phyloP scores from a whole-genome alignment of 1,140 invertebrate species.

The Formica selysi region DNA sequence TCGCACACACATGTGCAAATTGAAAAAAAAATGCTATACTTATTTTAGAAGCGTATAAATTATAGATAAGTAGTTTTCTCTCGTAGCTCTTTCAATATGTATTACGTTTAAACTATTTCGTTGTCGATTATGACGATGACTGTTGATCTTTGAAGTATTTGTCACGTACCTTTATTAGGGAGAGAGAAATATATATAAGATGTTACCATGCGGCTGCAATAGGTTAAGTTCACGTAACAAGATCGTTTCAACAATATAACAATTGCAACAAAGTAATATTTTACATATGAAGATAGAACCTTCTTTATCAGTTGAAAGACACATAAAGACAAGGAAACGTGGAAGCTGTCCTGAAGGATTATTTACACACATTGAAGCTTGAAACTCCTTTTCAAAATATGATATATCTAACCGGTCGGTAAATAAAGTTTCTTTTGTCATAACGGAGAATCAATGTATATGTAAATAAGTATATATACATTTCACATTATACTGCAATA shows the following conservation, averaged over 20 bases:
- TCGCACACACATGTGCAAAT: neutral
- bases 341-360: neutral
- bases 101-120: neutral
- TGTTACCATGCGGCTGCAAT: neutral
- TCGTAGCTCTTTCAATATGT: neutral
- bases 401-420: constrained; percentile 30
- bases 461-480: neutral
- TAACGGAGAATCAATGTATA: neutral
- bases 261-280: constrained; percentile 16
- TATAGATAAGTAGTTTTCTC: neutral
- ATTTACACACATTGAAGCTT: constrained; percentile 27
- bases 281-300: neutral
- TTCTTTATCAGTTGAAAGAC: neutral
- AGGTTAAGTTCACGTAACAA: constrained; percentile 19
- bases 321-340: neutral
- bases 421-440: constrained; percentile 24
- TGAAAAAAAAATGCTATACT: neutral
- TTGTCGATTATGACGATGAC: neutral
- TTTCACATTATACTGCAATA: neutral
- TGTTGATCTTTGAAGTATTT: constrained; percentile 11
- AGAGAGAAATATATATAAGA: neutral
- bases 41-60: neutral
- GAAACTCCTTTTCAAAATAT: neutral
- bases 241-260: neutral
- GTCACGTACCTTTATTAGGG: constrained; percentile 13